Percentiles rank a stretch among this genome's conserved stretches.
Evolutionary conservation across 2,797 vertebrate species (phyloP).

Genomic region (Astyanax mexicanus): DNA sequence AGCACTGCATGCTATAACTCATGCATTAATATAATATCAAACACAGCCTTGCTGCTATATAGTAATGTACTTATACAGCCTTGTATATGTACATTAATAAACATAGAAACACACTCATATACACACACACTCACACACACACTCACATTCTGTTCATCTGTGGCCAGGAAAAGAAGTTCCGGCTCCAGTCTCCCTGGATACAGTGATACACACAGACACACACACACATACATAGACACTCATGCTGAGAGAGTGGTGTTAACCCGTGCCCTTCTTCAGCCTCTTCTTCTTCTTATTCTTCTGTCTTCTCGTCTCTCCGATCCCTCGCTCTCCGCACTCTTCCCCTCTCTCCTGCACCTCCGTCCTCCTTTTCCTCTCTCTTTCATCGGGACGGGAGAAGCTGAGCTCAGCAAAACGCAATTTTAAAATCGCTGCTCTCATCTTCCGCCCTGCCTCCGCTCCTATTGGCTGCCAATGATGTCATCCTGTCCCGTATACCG

Average conservation of each 20-base stretch:
- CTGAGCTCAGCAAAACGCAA: conserved; percentile 77
- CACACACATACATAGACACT: conserved; percentile 14
- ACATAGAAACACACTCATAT: conserved; percentile 7
- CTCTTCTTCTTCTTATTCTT: background rate
- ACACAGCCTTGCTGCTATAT: too few species aligned
- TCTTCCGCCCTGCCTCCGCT: conserved; percentile 48
- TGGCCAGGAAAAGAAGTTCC: conserved; percentile 43
- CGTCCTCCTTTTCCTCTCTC: conserved; percentile 28
- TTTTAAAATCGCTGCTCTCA: conserved; percentile 66
- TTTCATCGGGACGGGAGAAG: conserved; percentile 59
- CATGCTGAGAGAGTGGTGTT: conserved; percentile 4
- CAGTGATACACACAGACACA: conserved; percentile 33
- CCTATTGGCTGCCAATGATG: conserved; percentile 78
- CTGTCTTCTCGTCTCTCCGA: background rate
- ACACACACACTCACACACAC: conserved; percentile 25
- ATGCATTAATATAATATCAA: background rate
- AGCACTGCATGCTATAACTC: background rate
- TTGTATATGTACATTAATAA: conserved; percentile 15
- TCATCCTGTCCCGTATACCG: conserved; percentile 71
- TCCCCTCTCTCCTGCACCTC: conserved; percentile 62
- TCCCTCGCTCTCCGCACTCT: conserved; percentile 2
- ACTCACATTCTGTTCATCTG: conserved; percentile 8
- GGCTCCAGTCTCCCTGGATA: conserved; percentile 56
- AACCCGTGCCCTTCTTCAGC: conserved; percentile 32
- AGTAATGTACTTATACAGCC: background rate